Conservation (phyloP, 1,140 invertebrate species). For the Drosophila novamexicana region DNA sequence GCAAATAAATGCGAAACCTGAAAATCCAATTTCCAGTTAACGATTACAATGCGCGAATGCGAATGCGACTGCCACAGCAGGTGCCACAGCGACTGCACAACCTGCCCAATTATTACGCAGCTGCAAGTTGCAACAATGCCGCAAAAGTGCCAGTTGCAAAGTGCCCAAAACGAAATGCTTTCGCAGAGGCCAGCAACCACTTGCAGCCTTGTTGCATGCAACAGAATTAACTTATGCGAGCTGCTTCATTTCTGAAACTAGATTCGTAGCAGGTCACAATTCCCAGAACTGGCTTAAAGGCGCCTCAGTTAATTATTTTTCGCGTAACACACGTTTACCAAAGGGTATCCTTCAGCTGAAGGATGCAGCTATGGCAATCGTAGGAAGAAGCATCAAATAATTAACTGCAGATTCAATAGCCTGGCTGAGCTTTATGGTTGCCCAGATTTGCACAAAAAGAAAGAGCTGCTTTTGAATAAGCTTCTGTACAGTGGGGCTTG, state of each 20-base stretch:
- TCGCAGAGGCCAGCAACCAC: neutral
- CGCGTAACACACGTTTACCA: too few species aligned
- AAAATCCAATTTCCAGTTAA: conserved; percentile 62
- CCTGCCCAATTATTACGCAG: neutral
- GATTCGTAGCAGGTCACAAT: neutral
- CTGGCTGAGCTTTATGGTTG: too few species aligned
- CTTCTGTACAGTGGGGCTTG: too few species aligned
- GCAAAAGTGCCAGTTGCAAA: neutral
- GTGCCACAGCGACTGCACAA: neutral
- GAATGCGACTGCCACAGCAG: neutral
- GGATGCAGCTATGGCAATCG: too few species aligned
- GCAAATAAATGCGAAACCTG: conserved; percentile 36
- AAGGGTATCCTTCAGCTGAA: too few species aligned
- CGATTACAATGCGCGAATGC: conserved; percentile 7
- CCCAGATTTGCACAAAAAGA: too few species aligned
- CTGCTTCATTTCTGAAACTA: neutral
- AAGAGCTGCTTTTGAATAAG: too few species aligned
- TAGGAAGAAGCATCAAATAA: too few species aligned
- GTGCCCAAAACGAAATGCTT: neutral
- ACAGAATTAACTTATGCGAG: conserved; percentile 4
- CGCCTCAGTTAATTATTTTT: too few species aligned
- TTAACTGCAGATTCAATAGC: too few species aligned
- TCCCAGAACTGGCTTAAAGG: neutral
- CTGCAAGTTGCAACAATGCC: neutral
- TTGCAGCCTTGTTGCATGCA: neutral